A percentile compares a stretch with the other conserved stretches of the same genome.
Evolutionary conservation across 2,113 vertebrate genomes (phyloP).

Genomic region (Bos taurus): ARS-UCD2.0 NC_037350.1:6986001-6986500

Average conservation of each 20-base stretch:
- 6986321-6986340: neutral
- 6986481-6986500: neutral
- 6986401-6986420: neutral
- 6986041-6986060: neutral
- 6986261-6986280: neutral
- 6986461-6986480: neutral
- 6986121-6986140: neutral
- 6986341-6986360: neutral
- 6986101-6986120: neutral
- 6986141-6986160: neutral
- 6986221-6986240: constrained; percentile 33
- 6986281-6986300: constrained; percentile 1
- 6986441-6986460: neutral
- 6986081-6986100: neutral
- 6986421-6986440: neutral
- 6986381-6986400: neutral
- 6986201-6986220: neutral
- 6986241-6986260: neutral
- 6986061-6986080: neutral
- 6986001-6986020: neutral
- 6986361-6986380: neutral
- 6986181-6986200: neutral
- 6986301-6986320: neutral
- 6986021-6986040: neutral
- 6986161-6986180: constrained; percentile 19